phyloP scores from a whole-genome alignment of 30 jellyfish, hydroid and myxozoan species.

The Catostylus mosaicus region DNA sequence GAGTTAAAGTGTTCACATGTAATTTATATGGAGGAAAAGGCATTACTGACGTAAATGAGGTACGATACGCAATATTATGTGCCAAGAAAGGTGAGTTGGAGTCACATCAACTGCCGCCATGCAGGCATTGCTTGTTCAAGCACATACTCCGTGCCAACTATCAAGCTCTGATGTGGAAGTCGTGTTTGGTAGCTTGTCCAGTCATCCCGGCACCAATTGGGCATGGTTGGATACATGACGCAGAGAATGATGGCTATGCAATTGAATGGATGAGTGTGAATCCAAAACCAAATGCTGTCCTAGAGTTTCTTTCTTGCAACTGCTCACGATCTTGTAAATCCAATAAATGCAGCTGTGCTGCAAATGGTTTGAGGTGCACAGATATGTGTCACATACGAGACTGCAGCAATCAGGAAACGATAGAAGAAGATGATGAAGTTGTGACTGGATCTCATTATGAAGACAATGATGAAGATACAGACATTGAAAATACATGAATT shows the following conservation, averaged over 20 bases:
- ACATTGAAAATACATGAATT: too few species aligned
- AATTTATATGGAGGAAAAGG: too few species aligned
- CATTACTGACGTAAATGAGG: slow-evolving; percentile 30
- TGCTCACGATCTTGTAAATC: slow-evolving; percentile 6
- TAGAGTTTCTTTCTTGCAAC: neutral
- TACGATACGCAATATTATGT: slow-evolving; percentile 40
- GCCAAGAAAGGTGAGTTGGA: slow-evolving; percentile 68
- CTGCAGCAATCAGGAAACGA: too few species aligned
- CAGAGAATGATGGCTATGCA: neutral
- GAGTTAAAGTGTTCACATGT: neutral
- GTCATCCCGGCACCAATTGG: slow-evolving; percentile 11
- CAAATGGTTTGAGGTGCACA: neutral
- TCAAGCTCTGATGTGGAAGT: too few species aligned
- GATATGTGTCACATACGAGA: too few species aligned
- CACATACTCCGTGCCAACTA: slow-evolving; percentile 24
- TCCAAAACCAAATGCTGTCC: neutral
- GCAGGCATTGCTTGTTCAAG: slow-evolving; percentile 35
- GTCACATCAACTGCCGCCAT: slow-evolving; percentile 43
- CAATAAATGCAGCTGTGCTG: too few species aligned
- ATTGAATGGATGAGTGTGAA: slow-evolving; percentile 6
- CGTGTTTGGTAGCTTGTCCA: slow-evolving; percentile 6
- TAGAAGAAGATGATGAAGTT: too few species aligned
- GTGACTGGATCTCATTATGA: too few species aligned
- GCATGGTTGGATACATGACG: neutral
- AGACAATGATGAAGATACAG: too few species aligned